Evolutionary conservation across 2,113 vertebrate species (phyloP).

Genomic region (Phodopus roborovskii): DNA sequence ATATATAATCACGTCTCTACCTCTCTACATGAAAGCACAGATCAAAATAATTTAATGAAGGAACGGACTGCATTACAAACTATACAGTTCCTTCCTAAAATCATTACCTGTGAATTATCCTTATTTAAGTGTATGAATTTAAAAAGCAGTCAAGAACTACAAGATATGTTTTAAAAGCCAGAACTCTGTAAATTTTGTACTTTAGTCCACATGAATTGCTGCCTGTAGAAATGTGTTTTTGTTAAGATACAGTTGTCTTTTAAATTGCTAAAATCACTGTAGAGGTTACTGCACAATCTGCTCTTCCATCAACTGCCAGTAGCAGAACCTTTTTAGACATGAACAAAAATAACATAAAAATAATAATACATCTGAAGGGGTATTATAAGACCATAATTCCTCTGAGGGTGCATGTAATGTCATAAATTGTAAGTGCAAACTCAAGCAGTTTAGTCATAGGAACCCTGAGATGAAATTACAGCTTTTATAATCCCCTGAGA

Average conservation of each 20-base stretch:
- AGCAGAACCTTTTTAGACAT: slow-evolving; percentile 74
- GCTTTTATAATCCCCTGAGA: slow-evolving; percentile 79
- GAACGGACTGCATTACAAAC: background rate
- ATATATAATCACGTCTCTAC: background rate
- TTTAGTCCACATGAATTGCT: slow-evolving; percentile 9
- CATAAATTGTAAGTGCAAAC: slow-evolving; percentile 66
- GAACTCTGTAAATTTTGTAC: slow-evolving; percentile 45
- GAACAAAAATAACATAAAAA: slow-evolving; percentile 81
- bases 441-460: slow-evolving; percentile 76
- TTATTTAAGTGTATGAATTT: slow-evolving; percentile 7
- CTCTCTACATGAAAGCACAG: background rate
- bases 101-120: background rate
- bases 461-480: slow-evolving; percentile 78
- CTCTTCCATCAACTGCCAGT: slow-evolving; percentile 72
- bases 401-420: slow-evolving; percentile 70
- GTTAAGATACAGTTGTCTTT: slow-evolving; percentile 70
- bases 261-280: slow-evolving; percentile 76
- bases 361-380: slow-evolving; percentile 76
- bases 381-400: slow-evolving; percentile 75
- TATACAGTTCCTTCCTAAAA: background rate
- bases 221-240: slow-evolving; percentile 67
- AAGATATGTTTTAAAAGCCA: background rate
- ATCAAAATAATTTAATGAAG: slow-evolving; percentile 24
- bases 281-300: slow-evolving; percentile 69
- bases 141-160: background rate